These are phyloP conservation scores for Prostheceraeus crozeri DNA, from an alignment of 2,888 invertebrate species.

Conservation along the genomic window DNA sequence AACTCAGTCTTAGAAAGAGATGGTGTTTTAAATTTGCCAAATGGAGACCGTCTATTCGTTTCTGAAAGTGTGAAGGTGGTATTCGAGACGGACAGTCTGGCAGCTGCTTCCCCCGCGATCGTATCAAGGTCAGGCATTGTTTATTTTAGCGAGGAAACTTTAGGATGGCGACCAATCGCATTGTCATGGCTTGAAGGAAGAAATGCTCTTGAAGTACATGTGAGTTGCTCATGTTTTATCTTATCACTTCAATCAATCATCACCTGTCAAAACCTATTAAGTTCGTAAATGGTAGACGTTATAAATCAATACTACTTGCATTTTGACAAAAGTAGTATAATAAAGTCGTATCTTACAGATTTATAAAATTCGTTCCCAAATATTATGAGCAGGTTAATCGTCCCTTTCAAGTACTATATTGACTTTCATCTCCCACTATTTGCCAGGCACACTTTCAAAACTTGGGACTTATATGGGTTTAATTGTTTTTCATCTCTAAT, in stretches of 20 bases:
- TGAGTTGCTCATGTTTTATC: conserved; percentile 43
- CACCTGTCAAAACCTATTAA: no score
- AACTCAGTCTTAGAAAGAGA: conserved; percentile 43
- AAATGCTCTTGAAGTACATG: conserved; percentile 53
- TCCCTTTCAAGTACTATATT: no score
- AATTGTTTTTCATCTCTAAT: no score
- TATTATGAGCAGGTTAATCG: no score
- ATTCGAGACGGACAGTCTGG: conserved; percentile 54
- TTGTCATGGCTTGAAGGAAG: conserved; percentile 54
- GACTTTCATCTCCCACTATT: no score
- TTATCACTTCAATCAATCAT: background rate
- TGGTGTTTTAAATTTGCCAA: conserved; percentile 47
- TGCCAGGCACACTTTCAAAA: no score
- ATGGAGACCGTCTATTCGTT: conserved; percentile 53
- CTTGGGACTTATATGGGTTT: no score
- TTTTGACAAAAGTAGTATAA: no score
- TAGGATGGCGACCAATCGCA: conserved; percentile 56
- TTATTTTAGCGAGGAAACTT: conserved; percentile 51
- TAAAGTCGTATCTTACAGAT: no score
- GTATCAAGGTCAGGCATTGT: conserved; percentile 53
- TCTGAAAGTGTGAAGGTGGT: conserved; percentile 53
- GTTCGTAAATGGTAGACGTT: no score
- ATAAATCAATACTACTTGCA: no score
- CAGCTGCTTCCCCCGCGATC: conserved; percentile 50
- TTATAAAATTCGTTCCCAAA: no score